Evolutionary conservation across 2,797 vertebrate species (phyloP).

Genomic region (Synanceia verrucosa): DNA sequence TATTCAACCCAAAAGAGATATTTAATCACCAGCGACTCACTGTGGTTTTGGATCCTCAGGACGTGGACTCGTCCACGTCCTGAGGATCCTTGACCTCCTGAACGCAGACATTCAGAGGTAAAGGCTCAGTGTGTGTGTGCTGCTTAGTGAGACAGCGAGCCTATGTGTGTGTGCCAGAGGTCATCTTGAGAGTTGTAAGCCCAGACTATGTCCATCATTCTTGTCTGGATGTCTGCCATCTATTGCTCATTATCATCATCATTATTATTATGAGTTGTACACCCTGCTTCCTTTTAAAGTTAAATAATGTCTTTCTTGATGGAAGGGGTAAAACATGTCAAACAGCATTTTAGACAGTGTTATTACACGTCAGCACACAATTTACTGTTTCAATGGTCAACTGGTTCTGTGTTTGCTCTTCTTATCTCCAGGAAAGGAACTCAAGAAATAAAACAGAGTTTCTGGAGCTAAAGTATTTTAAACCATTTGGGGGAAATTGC

Average conservation of each 20-base stretch:
- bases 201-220: conserved; percentile 75
- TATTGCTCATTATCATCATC: conserved; percentile 67
- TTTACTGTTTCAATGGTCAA: conserved; percentile 34
- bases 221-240: conserved; percentile 74
- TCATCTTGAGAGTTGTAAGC: conserved; percentile 72
- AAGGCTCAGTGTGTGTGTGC: conserved; percentile 6
- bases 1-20: not conserved
- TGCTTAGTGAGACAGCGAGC: not conserved
- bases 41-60: not conserved
- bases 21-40: not conserved
- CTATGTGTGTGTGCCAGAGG: conserved; percentile 57
- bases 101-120: conserved; percentile 25
- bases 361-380: conserved; percentile 19
- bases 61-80: not conserved
- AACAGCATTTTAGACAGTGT: conserved; percentile 30
- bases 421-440: conserved; percentile 22
- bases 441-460: conserved; percentile 6
- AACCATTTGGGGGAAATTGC: conserved; percentile 69
- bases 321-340: conserved; percentile 36
- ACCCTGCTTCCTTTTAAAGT: conserved; percentile 35
- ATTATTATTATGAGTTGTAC: conserved; percentile 63
- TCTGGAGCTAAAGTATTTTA: conserved; percentile 49
- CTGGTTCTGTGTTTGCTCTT: conserved; percentile 28
- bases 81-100: conserved; percentile 46
- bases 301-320: conserved; percentile 46